phyloP scores from a whole-genome alignment of 2,113 vertebrate genomes.

The Aptenodytes patagonicus region DNA sequence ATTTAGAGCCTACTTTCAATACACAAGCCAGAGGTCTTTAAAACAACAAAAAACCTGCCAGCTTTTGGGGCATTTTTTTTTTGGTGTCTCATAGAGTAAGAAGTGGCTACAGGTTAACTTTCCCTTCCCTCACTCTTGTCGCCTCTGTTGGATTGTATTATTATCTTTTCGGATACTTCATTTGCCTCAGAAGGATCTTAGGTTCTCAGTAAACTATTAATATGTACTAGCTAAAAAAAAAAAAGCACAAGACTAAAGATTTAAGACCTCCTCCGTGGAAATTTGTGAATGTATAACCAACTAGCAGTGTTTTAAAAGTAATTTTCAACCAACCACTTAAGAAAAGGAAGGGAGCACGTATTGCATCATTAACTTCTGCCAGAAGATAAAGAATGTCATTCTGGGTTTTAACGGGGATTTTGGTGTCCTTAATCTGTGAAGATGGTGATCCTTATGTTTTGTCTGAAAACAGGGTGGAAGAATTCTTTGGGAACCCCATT shows the following conservation, averaged over 20 bases:
- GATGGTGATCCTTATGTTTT: neutral
- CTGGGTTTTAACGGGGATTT: neutral
- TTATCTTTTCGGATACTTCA: neutral
- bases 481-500: neutral
- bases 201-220: neutral
- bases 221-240: neutral
- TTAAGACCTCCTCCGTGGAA: neutral
- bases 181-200: neutral
- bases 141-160: neutral
- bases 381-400: neutral
- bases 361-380: neutral
- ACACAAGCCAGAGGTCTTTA: neutral
- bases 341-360: neutral
- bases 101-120: neutral
- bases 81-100: neutral
- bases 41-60: neutral
- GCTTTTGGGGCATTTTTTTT: neutral
- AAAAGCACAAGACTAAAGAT: neutral
- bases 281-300: constrained; percentile 1
- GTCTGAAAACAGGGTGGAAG: neutral
- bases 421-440: neutral
- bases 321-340: neutral
- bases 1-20: neutral
- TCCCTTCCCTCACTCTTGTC: neutral
- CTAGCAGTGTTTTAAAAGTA: neutral